Evolutionary conservation across 2,797 vertebrate genomes (phyloP).

Genomic region (Liparis tanakae): DNA sequence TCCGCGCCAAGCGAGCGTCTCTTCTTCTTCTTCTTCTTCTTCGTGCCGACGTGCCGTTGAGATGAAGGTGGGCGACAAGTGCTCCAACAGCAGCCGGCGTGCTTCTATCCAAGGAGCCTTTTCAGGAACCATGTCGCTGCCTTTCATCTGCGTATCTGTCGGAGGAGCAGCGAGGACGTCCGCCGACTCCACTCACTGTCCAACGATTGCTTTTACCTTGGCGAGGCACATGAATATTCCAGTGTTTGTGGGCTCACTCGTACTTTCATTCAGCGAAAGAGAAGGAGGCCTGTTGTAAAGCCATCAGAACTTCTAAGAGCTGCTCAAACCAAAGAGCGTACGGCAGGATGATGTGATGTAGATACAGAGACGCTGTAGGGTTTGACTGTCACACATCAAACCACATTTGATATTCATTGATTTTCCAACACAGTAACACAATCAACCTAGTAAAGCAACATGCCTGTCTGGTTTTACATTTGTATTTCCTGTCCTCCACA

Average conservation of each 20-base stretch:
- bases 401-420: not conserved
- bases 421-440: not conserved
- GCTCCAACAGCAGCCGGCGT: conserved; percentile 10
- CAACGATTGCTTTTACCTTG: not conserved
- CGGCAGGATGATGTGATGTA: not conserved
- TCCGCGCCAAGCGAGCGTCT: conserved; percentile 34
- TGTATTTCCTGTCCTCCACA: conserved; percentile 6
- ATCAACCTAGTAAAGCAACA: not conserved
- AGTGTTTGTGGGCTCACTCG: conserved; percentile 4
- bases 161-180: conserved; percentile 6
- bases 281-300: conserved; percentile 23
- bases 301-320: conserved; percentile 34
- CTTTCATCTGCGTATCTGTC: conserved; percentile 30
- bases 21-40: conserved; percentile 10
- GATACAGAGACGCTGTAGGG: not conserved
- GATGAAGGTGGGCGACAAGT: conserved; percentile 26
- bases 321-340: not conserved
- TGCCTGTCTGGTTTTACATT: not conserved
- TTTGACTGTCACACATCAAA: not conserved
- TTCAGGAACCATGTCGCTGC: not conserved
- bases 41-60: conserved; percentile 4
- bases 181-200: conserved; percentile 10
- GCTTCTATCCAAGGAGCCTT: conserved; percentile 23
- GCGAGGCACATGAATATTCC: conserved; percentile 30
- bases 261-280: conserved; percentile 10